Evolutionary conservation across 2,888 invertebrate genomes (phyloP), one percentile per base, ranked within the genome.

Genomic region (Heliconius charithonia): DNA sequence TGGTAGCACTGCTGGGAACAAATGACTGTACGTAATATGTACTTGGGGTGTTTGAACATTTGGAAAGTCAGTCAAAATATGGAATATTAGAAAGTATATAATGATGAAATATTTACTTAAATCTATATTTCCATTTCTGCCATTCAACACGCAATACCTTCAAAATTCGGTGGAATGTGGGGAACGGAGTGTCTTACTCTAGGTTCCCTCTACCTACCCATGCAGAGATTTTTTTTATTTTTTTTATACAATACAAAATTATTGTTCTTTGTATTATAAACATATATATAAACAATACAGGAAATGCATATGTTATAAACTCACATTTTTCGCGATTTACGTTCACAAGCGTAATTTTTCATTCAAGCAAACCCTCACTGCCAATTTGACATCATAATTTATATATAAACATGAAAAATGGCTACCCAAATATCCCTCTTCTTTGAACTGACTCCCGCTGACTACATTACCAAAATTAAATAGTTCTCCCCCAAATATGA

Each of bases 401-500:
- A 63, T 63, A 25, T 16, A 29, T 2, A 63, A 63, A 63, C 25
- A 69, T 25, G 25, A 25, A 69, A 69, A 69, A 45, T 25, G 29
- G 25, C 16, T 41, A 41, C 25, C 9, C 41, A 41, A 37, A 25
- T 25, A 25, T 41, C 69, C 41, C 69, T 69, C 16, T 69, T 45
- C 69, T 25, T 45, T 45, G 41, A 69, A 69, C 69, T 69, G 16
- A 13, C 41, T 77, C 51, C 32, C 37, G 25, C 22, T 25, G 37
- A 25, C 32, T 41, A 72, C 56, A 70, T 78, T 67, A 76, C 70
- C 65, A 66, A 66, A 76, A 56, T 76, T 59, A 37, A 66, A 37
- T 29, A 77, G 51, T 56, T 51, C 62, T 72, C 77, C 80, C 81
- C 79, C 76, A 80, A 81, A 79, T 81, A 75, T 77, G 29, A 79